Evolutionary conservation across 2,797 vertebrate species (phyloP), one percentile per base, ranked within the genome.

Genomic region (Hyperoplus lanceolatus): DNA sequence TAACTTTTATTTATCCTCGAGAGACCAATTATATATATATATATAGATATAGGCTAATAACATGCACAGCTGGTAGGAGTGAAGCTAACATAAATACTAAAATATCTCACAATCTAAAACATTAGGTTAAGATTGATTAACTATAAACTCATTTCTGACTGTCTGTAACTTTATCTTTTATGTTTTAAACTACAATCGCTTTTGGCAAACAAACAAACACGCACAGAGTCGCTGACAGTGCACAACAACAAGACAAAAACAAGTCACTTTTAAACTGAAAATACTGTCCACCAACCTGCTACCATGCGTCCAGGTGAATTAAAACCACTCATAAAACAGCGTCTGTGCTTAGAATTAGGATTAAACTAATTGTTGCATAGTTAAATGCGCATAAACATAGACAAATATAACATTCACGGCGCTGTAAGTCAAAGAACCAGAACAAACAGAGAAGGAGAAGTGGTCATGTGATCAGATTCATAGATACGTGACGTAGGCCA

Each of bases 401-500:
- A 41, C 11, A 11, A 46, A 1, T 29, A 46, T 9, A 5, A 0
- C n/a, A 2, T 6, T 38, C 3, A 2, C 38, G 1, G 11, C 9
- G 9, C 15, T 10, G 14, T 5, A 1, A 15, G 16, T n/a, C 6
- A 1, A 6, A 6, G 8, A 43, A 42, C 9, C 42, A 15, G 4
- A 14, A 10, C 38, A 15, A 1, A 39, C 12, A 41, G 43, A 3
- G 39, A 45, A 16, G 21, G 3, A 1, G 11, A 36, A 14, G 0
- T 0, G 53, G 39, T 88, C 91, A 91, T 39, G 89, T 89, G 90
- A 91, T 6, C 73, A 0, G 0, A 7, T 1, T 18, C 0, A 15
- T 29, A 0, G 0, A 0, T 0, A 0, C 0, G 51, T 86, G 83
- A 89, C 87, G 82, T 69, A 4, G 0, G 9, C 0, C 4, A 0